Conservation (phyloP, 2,888 invertebrate genomes). For the Macrophya annulata region DNA sequence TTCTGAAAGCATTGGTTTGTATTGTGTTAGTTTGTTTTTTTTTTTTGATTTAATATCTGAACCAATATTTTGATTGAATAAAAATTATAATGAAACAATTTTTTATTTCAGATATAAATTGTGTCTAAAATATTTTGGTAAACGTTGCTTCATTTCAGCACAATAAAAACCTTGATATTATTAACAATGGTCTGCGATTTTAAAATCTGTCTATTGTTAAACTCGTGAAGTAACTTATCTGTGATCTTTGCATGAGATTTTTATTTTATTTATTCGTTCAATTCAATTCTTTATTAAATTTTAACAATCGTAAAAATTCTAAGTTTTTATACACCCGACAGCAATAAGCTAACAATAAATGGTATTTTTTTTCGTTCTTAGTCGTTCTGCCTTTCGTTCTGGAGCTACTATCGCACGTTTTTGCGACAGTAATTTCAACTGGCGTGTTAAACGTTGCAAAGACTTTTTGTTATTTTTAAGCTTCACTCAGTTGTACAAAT, state of each 20-base stretch:
- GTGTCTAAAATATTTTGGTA: neutral
- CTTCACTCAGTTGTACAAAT: neutral
- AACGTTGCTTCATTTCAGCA: neutral
- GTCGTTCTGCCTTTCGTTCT: neutral
- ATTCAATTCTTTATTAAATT: neutral
- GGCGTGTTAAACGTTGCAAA: conserved; percentile 12
- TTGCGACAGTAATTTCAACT: conserved; percentile 19
- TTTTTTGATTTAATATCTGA: too few species aligned
- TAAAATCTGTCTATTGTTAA: neutral
- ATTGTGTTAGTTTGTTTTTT: too few species aligned
- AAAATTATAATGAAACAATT: neutral
- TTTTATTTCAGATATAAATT: neutral
- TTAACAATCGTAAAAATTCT: neutral
- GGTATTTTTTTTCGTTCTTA: neutral
- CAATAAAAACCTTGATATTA: neutral
- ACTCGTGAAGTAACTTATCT: neutral
- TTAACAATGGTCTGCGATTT: neutral
- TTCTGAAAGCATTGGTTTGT: neutral
- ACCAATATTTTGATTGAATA: neutral
- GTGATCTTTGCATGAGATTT: neutral
- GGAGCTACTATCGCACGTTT: neutral
- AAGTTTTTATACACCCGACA: neutral
- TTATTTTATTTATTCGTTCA: neutral
- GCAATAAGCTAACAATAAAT: neutral
- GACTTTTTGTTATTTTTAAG: conserved; percentile 20